These are phyloP conservation scores for Phymastichus coffea DNA, from an alignment of 1,140 invertebrate species.

Conservation along the genomic window DNA sequence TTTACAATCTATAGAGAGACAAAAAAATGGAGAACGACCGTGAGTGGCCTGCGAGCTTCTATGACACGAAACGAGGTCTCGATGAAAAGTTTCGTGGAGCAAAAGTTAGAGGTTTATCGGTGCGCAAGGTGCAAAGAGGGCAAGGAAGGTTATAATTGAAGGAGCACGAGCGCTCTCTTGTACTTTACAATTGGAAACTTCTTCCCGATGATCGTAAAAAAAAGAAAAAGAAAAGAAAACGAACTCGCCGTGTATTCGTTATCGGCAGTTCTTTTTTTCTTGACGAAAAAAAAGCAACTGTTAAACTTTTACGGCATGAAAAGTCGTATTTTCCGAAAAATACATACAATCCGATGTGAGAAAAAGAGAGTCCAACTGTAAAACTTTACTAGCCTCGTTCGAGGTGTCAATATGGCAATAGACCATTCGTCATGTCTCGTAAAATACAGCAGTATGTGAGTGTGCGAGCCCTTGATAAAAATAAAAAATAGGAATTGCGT, in stretches of 20 bases:
- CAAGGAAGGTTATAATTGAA: conserved; percentile 9
- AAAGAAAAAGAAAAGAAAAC: too few species aligned
- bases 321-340: conserved; percentile 11
- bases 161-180: background rate
- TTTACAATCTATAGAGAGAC: too few species aligned
- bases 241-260: conserved; percentile 14
- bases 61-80: background rate
- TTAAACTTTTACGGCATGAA: conserved; percentile 13
- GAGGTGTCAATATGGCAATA: conserved; percentile 16
- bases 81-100: background rate
- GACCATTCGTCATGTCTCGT: background rate
- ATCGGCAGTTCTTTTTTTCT: background rate
- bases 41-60: too few species aligned
- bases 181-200: conserved; percentile 12
- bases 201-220: conserved; percentile 19
- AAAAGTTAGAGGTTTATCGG: background rate
- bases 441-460: background rate
- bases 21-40: background rate
- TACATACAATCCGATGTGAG: conserved; percentile 7
- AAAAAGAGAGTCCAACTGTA: conserved; percentile 7
- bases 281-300: conserved; percentile 8
- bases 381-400: conserved; percentile 18
- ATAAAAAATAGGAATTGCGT: background rate
- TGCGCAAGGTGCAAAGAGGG: background rate
- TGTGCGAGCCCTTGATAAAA: background rate